These are phyloP conservation scores for Phrynocephalus versicolor DNA, from an alignment of 2,113 vertebrate genomes.

Conservation along the genomic window DNA sequence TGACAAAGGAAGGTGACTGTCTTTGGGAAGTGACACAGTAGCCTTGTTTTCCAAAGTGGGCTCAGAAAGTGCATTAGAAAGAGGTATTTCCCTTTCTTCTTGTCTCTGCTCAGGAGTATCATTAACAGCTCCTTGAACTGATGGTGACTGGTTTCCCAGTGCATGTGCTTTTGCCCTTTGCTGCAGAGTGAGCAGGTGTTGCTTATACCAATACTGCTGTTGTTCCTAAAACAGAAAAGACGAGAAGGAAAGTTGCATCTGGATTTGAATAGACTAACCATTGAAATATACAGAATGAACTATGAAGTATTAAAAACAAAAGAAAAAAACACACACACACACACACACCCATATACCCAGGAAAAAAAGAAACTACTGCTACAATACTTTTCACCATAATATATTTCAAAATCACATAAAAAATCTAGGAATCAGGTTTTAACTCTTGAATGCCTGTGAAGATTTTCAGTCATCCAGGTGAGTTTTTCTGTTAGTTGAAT, in stretches of 20 bases:
- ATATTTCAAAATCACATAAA: neutral
- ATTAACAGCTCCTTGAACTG: constrained; percentile 61
- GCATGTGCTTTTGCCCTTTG: constrained; percentile 81
- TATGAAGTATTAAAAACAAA: no score
- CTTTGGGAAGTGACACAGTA: constrained; percentile 82
- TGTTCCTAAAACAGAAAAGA: constrained; percentile 80
- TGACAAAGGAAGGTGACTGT: constrained; percentile 84
- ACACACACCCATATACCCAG: no score
- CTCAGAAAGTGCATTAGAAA: constrained; percentile 64
- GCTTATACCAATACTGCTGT: constrained; percentile 95
- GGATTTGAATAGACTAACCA: neutral
- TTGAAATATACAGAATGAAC: constrained; percentile 4
- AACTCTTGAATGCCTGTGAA: no score
- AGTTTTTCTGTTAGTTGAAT: no score
- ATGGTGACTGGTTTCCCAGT: constrained; percentile 72
- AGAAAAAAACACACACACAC: no score
- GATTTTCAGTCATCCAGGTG: no score
- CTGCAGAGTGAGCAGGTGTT: constrained; percentile 91
- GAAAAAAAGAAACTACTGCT: no score
- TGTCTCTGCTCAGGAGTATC: constrained; percentile 66
- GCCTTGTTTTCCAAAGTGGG: constrained; percentile 77
- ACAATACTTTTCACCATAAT: neutral
- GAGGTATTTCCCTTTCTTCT: constrained; percentile 63
- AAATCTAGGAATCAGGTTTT: neutral
- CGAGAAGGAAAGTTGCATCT: constrained; percentile 13